Evolutionary conservation across 2,888 invertebrate species (phyloP), one percentile per base, ranked within the genome.

Genomic region (Pandemis cinnamomeana): DNA sequence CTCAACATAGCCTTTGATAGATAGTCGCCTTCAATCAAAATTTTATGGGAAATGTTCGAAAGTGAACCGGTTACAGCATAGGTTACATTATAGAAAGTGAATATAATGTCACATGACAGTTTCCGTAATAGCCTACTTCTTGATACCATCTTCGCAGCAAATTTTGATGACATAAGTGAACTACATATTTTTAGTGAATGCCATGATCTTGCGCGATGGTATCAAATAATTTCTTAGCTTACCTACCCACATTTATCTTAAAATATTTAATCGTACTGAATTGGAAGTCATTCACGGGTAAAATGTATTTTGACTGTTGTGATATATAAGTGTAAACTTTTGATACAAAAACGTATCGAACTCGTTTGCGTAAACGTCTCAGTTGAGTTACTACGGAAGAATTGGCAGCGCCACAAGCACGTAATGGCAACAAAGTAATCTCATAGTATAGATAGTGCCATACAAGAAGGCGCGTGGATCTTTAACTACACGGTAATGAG

Each of bases 71-170:
- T 72, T 60, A 48, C 15, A 20, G 27, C 53, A 55, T 41, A 46
- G 27, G 55, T 72, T 67, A 51, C 60, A 67, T 20, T 61, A 66
- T 66, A 70, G 64, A 74, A 74, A 74, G 73, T 66, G 73, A 66
- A 70, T 70, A 70, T 74, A 70, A 66, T 70, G 73, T 70, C 70
- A 74, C 58, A n/a, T n/a, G 69, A 60, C 64, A 36, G 67, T 74
- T 74, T 66, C 69, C 70, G 60, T 51, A 64, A 66, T 46, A 58
- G 53, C 72, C 51, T 2, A 71, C 67, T 46, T 72, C 53, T 74
- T 61, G 73, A 74, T 70, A 44, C 70, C 73, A 74, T 74, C 73
- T 74, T 70, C 69, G 61, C 60, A 66, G 60, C 13, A 36, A 68
- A 58, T 69, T 51, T 58, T 48, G 66, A 66, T 73, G 70, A 67